Base-by-base conservation (phyloP, 2,113 vertebrate genomes). In the Lepisosteus oculatus region DNA sequence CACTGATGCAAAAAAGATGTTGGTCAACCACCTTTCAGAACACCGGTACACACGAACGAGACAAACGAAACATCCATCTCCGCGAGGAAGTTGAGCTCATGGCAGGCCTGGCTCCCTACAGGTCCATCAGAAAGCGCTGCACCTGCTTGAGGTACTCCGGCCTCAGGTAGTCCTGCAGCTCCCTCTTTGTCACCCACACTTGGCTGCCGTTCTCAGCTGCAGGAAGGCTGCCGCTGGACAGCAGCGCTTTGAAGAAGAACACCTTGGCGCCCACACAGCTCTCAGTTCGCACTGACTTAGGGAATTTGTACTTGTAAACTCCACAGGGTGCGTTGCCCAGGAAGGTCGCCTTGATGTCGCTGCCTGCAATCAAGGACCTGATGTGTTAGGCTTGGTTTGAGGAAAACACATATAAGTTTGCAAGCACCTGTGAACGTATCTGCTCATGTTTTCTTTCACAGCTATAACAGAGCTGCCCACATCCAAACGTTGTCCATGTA, bases 161-260 rank as follows among this genome's bases (percentile, higher is more conserved):
- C 64, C 93, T 94, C 85, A 99, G 86, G 77, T 95, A 96, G 80
- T 89, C 83, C 65, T 88, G 88, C 78, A 99, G 83, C 79, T 99
- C 97, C 0, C 90, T 88, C 77, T 93, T 94, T 72, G 87, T 93
- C 84, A 93, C 85, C 97, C 97, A 99, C 41, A 93, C 78, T 9
- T 92, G 77, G n/a, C 82, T 67, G 61, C 74, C 55, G 77, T 79
- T 80, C 67, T 74, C 43, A 0, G 79, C 47, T 5, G 78, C 69
- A 5, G 85, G 63, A 43, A 87, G 72, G 12, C 81, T 79, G 2
- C 67, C 69, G n/a, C 76, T 88, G 0, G 91, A 85, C 44, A 98
- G 87, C 5, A 97, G 41, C 14, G 97, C 97, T 91, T 98, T 99
- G 89, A 98, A 99, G 88, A 99, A 99, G 87, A 99, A 99, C 3